Evolutionary conservation across 2,888 invertebrate genomes (phyloP), one percentile per base, ranked within the genome.

Genomic region (Salticus scenicus): DNA sequence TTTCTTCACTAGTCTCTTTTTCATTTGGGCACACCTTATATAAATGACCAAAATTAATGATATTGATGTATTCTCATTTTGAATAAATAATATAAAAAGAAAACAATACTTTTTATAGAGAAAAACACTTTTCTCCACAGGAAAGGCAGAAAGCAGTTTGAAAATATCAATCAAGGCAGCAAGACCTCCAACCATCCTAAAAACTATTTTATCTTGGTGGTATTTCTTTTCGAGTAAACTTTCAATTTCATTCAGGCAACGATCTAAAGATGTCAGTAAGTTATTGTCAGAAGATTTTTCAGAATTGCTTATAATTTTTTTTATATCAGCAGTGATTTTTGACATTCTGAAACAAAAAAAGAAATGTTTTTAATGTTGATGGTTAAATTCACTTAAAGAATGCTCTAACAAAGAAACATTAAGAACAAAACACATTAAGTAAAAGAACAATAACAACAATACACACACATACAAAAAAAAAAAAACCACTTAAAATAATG

Each of bases 51-150:
- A n/a, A n/a, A n/a, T n/a, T n/a, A n/a, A n/a, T n/a, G n/a, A n/a
- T n/a, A n/a, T n/a, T n/a, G n/a, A n/a, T n/a, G n/a, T n/a, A n/a
- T n/a, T n/a, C n/a, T n/a, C n/a, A n/a, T n/a, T n/a, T n/a, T n/a
- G n/a, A n/a, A n/a, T n/a, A n/a, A n/a, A n/a, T n/a, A n/a, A n/a
- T n/a, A n/a, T n/a, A n/a, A n/a, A n/a, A n/a, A n/a, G n/a, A n/a
- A n/a, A n/a, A n/a, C n/a, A n/a, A 93, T 92, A 94, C 95, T 94
- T 94, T 89, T 93, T 90, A 87, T 94, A 93, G 72, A 92, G 89
- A 87, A 92, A 91, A 82, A 94, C 91, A 87, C 93, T 91, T 90
- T 90, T 84, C 89, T 90, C 89, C 89, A 91, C 87, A 69, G 67
- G 42, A 89, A 66, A 89, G 79, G 94, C 94, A 64, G 94, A 92